These are phyloP conservation scores for Papilio dardanus DNA, from an alignment of 1,140 invertebrate genomes.

Conservation along the genomic window DNA sequence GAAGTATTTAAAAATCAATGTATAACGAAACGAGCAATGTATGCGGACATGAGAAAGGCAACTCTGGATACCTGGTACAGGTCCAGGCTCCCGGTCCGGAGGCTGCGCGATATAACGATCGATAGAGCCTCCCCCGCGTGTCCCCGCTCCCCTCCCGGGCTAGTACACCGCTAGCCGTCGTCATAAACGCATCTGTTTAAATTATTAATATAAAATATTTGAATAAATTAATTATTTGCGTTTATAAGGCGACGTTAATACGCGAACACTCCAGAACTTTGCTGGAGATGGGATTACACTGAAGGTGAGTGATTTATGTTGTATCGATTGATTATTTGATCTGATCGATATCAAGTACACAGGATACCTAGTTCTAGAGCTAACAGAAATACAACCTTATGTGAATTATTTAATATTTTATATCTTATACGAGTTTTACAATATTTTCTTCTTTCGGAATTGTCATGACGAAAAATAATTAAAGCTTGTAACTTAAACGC, in stretches of 20 bases:
- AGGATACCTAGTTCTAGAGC: background rate
- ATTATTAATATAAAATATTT: slow-evolving; percentile 52
- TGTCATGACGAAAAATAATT: background rate
- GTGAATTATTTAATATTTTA: no score
- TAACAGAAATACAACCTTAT: background rate
- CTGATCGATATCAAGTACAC: background rate
- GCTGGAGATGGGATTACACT: slow-evolving; percentile 68
- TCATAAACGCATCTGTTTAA: slow-evolving; percentile 49
- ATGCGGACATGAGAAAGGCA: background rate
- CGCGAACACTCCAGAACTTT: slow-evolving; percentile 53
- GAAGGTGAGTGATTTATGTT: slow-evolving; percentile 55
- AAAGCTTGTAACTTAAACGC: background rate
- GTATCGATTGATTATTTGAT: slow-evolving; percentile 11
- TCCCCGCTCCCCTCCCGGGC: slow-evolving; percentile 52
- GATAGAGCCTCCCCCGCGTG: slow-evolving; percentile 50
- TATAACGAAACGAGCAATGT: slow-evolving; percentile 43
- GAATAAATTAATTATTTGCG: slow-evolving; percentile 49
- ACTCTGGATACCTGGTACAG: slow-evolving; percentile 29
- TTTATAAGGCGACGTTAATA: slow-evolving; percentile 46
- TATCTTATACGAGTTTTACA: no score
- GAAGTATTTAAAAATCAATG: background rate
- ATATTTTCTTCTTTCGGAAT: no score
- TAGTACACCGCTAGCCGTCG: slow-evolving; percentile 60
- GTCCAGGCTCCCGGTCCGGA: slow-evolving; percentile 44
- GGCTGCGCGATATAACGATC: slow-evolving; percentile 62